Evolutionary conservation across 2,113 vertebrate genomes (phyloP).

Genomic region (Seriola aureovittata): DNA sequence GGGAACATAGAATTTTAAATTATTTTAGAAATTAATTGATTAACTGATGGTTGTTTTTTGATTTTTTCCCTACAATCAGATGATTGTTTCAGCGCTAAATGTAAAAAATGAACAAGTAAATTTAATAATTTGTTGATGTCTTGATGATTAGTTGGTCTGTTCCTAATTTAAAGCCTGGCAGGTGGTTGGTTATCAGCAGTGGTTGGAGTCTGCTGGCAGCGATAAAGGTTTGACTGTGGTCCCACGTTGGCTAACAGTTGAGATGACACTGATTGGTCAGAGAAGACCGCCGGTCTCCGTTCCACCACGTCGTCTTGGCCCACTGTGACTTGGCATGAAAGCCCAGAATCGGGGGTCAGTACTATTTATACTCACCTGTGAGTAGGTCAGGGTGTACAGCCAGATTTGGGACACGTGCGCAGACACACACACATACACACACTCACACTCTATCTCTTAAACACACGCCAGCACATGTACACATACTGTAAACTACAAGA

Average conservation of each 20-base stretch:
- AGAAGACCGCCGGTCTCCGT: not conserved
- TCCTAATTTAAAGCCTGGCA: conserved; percentile 39
- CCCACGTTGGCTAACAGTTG: not conserved
- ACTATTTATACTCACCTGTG: conserved; percentile 62
- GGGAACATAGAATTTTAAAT: too few species aligned
- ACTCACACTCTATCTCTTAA: not conserved
- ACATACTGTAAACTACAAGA: not conserved
- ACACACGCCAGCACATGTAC: too few species aligned
- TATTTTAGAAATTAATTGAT: too few species aligned
- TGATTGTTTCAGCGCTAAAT: not conserved
- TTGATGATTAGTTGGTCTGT: conserved; percentile 13
- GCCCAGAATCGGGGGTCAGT: conserved; percentile 10
- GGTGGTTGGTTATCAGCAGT: not conserved
- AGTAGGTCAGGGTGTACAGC: conserved; percentile 68
- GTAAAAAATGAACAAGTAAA: not conserved
- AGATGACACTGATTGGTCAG: not conserved
- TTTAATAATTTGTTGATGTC: conserved; percentile 1
- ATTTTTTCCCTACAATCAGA: too few species aligned
- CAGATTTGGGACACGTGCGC: conserved; percentile 34
- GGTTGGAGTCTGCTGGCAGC: conserved; percentile 19
- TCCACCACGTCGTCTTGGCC: conserved; percentile 31
- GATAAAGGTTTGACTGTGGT: conserved; percentile 8
- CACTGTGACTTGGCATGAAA: conserved; percentile 43
- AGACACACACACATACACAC: not conserved
- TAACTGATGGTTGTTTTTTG: too few species aligned